Percentiles rank a stretch among this genome's conserved stretches.
These are phyloP conservation scores for Physella acuta DNA, from an alignment of 1,140 invertebrate species.

Conservation along the genomic window DNA sequence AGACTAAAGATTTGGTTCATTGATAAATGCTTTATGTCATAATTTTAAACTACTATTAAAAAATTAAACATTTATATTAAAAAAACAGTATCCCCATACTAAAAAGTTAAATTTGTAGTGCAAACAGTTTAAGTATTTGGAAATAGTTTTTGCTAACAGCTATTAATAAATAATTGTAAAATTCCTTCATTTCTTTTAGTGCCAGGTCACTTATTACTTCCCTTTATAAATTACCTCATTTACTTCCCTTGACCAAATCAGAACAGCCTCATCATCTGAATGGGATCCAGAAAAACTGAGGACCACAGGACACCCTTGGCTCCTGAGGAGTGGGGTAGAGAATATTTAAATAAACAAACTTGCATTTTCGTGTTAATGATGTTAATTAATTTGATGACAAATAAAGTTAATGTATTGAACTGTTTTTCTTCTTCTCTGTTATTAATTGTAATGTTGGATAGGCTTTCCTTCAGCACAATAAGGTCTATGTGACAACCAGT, in stretches of 20 bases:
- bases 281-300: slow-evolving; percentile 63
- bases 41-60: background rate
- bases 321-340: too few relatives aligned
- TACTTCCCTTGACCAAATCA: slow-evolving; percentile 61
- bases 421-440: too few relatives aligned
- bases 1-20: background rate
- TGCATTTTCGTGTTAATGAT: too few relatives aligned
- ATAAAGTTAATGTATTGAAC: too few relatives aligned
- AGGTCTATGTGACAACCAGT: too few relatives aligned
- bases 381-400: too few relatives aligned
- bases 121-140: background rate
- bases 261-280: slow-evolving; percentile 63
- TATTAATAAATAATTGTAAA: background rate
- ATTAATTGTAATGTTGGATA: too few relatives aligned
- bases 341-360: too few relatives aligned
- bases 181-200: background rate
- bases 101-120: background rate
- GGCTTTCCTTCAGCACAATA: too few relatives aligned
- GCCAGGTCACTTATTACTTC: background rate
- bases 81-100: background rate
- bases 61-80: background rate
- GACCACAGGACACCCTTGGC: slow-evolving; percentile 55
- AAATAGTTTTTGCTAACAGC: background rate
- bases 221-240: slow-evolving; percentile 55
- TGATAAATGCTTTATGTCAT: background rate